Conservation (phyloP, 2,797 vertebrate genomes). For the Gymnoscopelus microlampas region DNA sequence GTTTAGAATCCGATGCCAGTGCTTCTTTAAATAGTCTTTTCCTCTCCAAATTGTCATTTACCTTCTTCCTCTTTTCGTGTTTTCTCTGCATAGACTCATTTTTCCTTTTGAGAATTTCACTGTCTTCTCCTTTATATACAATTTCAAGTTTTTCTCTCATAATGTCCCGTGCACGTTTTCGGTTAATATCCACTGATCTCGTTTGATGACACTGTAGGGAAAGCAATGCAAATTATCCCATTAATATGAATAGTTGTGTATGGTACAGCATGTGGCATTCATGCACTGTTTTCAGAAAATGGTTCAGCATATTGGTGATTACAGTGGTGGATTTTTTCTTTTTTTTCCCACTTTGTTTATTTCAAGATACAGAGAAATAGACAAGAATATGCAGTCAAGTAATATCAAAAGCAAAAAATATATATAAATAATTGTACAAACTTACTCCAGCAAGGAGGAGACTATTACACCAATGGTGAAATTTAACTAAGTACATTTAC, state of each 20-base stretch:
- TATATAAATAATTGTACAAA: no score
- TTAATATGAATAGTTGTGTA: neutral
- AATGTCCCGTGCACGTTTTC: constrained; percentile 89
- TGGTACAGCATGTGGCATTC: neutral
- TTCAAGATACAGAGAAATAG: no score
- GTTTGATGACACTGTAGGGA: constrained; percentile 93
- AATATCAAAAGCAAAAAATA: no score
- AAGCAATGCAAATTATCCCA: neutral
- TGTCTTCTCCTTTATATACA: constrained; percentile 87
- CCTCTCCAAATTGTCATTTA: constrained; percentile 87
- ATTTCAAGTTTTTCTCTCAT: constrained; percentile 91
- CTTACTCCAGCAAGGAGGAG: no score
- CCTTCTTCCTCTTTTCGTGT: constrained; percentile 86
- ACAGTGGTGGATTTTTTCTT: no score
- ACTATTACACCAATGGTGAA: no score
- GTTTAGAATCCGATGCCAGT: constrained; percentile 59
- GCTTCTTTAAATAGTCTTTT: constrained; percentile 88
- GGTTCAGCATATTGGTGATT: no score
- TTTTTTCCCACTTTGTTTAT: no score
- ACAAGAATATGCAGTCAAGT: no score
- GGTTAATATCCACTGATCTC: constrained; percentile 89
- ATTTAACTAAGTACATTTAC: no score
- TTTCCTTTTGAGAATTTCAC: constrained; percentile 82
- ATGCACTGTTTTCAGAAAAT: neutral
- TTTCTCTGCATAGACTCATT: constrained; percentile 84